Base-by-base conservation (phyloP, 2,888 invertebrate species). In the Nomada flava region DNA sequence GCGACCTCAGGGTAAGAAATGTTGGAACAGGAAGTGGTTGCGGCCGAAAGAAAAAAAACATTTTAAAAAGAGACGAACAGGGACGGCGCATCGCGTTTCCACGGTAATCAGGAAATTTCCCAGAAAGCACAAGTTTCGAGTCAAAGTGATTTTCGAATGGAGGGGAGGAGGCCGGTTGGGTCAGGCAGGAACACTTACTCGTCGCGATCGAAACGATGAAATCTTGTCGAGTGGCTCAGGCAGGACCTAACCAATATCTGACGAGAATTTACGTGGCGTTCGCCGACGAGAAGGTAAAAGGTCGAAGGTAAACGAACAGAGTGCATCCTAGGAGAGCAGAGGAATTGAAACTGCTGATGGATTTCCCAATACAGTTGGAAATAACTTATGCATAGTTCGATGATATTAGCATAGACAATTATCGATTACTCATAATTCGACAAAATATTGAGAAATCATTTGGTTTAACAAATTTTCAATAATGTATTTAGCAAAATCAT, bases 171-270 rank as follows among this genome's bases (percentile, higher is more conserved):
- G 44, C 50, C 29, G 11, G 42, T 29, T 47, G 29, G 50, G 69
- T 23, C 26, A 53, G 29, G 57, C 65, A 47, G 64, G 85, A 76
- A 85, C 78, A 83, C 83, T 87, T 82, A 42, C 50, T 18, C 18
- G 64, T 72, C 65, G 64, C 86, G 88, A 87, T 87, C 87, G 76
- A 82, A 82, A 82, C 88, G 84, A 76, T 76, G 77, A 83, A 85
- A 87, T 86, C 84, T 84, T 82, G 75, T 86, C 84, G 84, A 79
- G 79, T 71, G 72, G 74, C 65, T 83, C 79, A 73, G 77, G 76
- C 70, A 44, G 74, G 74, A 79, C 57, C 82, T 71, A 79, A 77
- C 76, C 88, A 78, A 76, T 53, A 36, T 29, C 80, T 86, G 80
- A 60, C 76, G 53, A 63, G 82, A 85, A 85, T 86, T 83, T 86